phyloP scores from a whole-genome alignment of 2,113 vertebrate species.

The Indri indri region DNA sequence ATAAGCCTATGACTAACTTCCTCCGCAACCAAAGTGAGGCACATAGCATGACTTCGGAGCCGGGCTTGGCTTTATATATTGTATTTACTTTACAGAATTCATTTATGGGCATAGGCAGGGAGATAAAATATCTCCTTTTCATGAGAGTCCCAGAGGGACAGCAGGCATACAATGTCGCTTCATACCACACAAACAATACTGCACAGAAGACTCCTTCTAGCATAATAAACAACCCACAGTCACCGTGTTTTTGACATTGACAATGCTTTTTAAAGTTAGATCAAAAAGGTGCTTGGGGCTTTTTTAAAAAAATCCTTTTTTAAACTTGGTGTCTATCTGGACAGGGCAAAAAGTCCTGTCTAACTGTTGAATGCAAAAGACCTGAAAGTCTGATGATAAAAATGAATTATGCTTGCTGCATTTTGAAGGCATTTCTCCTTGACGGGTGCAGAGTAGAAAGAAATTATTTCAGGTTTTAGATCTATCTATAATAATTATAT shows the following conservation, averaged over 20 bases:
- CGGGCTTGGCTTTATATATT: not conserved
- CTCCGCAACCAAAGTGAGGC: not conserved
- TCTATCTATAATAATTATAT: not conserved
- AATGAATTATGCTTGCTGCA: not conserved
- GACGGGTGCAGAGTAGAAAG: not conserved
- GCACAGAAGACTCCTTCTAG: slow-evolving; percentile 61
- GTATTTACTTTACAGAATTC: slow-evolving; percentile 58
- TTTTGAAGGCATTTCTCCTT: not conserved
- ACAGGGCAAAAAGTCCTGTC: not conserved
- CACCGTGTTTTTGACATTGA: slow-evolving; percentile 48
- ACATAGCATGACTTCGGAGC: not conserved
- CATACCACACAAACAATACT: slow-evolving; percentile 57
- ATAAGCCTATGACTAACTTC: slow-evolving; percentile 32
- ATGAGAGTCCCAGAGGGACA: slow-evolving; percentile 58
- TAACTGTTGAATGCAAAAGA: not conserved
- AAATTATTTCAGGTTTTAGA: not conserved
- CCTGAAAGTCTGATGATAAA: not conserved
- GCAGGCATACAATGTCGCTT: slow-evolving; percentile 48
- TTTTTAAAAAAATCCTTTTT: not conserved
- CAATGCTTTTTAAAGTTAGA: slow-evolving; percentile 71
- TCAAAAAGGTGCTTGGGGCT: slow-evolving; percentile 17
- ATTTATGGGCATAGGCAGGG: slow-evolving; percentile 45
- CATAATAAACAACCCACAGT: slow-evolving; percentile 69
- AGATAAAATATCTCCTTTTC: slow-evolving; percentile 62
- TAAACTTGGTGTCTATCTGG: slow-evolving; percentile 42